Evolutionary conservation across 2,113 vertebrate species (phyloP).

Genomic region (Chlorodrepanis virens): DNA sequence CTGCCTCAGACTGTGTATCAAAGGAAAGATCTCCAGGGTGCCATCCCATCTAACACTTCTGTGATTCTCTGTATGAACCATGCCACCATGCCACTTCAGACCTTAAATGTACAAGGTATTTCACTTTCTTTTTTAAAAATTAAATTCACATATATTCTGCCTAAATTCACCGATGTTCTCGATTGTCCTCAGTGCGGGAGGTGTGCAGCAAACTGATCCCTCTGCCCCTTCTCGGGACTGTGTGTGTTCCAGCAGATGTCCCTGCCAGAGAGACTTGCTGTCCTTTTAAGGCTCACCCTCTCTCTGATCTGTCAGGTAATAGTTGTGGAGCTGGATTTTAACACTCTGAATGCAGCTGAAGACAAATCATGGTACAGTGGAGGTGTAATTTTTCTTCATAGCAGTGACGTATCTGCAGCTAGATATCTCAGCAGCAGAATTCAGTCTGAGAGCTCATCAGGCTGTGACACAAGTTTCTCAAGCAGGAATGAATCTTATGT

Average conservation of each 20-base stretch:
- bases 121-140: background rate
- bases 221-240: background rate
- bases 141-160: background rate
- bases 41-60: background rate
- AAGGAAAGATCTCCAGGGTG: background rate
- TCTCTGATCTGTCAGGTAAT: background rate
- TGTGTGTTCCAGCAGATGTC: background rate
- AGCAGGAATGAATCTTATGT: background rate
- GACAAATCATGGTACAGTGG: fast-evolving
- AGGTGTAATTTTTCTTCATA: background rate
- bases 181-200: background rate
- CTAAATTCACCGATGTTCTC: background rate
- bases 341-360: background rate
- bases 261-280: background rate
- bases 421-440: background rate
- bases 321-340: background rate
- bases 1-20: background rate
- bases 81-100: background rate
- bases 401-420: background rate
- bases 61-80: background rate
- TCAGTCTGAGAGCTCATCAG: background rate
- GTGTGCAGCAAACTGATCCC: background rate
- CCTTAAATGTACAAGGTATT: background rate
- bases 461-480: background rate
- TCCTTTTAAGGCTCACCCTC: background rate